Conservation (phyloP, 2,797 vertebrate genomes). For the Cyclura pinguis region DNA sequence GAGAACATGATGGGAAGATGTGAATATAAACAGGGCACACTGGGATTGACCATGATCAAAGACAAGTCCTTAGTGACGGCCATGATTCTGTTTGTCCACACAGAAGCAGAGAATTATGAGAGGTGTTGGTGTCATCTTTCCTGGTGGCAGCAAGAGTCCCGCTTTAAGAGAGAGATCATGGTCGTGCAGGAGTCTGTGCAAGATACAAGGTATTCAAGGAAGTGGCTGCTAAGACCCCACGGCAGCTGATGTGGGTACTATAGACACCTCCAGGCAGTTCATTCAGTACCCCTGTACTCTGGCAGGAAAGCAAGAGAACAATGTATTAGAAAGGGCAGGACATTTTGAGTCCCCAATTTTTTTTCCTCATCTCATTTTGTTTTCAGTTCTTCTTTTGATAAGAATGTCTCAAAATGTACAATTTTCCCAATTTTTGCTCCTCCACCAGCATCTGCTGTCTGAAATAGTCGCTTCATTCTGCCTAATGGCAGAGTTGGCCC, state of each 20-base stretch:
- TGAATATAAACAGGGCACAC: not conserved
- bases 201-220: slow-evolving; percentile 43
- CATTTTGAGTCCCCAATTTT: not conserved
- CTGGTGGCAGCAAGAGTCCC: not conserved
- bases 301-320: slow-evolving; percentile 1
- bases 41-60: not conserved
- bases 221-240: slow-evolving; percentile 44
- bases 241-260: slow-evolving; percentile 37
- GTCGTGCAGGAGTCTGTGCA: slow-evolving; percentile 29
- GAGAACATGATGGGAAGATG: not conserved
- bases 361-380: no score
- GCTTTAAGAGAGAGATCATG: slow-evolving; percentile 8
- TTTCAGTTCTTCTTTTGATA: no score
- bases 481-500: no score
- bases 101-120: not conserved
- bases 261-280: slow-evolving; percentile 60
- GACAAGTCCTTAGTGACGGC: not conserved
- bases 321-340: not conserved
- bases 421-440: not conserved
- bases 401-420: no score
- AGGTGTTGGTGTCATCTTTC: not conserved
- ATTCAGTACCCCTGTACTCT: slow-evolving; percentile 55
- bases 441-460: no score
- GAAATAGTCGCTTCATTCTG: no score
- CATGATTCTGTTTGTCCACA: slow-evolving; percentile 16